Evolutionary conservation across 2,888 invertebrate genomes (phyloP).

Genomic region (Iphiclides podalirius): DNA sequence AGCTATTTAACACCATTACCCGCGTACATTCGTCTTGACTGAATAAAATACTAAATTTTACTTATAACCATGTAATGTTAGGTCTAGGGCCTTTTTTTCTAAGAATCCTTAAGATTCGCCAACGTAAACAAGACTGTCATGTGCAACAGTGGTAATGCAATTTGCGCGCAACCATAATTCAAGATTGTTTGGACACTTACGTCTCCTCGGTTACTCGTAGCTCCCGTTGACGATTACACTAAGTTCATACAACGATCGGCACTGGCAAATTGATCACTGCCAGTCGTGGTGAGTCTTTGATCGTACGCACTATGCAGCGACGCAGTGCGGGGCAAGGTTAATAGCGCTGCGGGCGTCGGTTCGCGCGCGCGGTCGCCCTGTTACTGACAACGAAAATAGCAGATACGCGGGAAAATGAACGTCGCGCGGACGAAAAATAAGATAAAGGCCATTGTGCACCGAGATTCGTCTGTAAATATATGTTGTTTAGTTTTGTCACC

Average conservation of each 20-base stretch:
- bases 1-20: no score
- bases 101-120: slow-evolving; percentile 43
- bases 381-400: slow-evolving; percentile 61
- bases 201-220: not conserved
- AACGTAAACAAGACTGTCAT: slow-evolving; percentile 55
- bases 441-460: slow-evolving; percentile 38
- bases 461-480: not conserved
- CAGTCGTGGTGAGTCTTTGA: not conserved
- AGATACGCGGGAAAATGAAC: slow-evolving; percentile 50
- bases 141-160: slow-evolving; percentile 27
- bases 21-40: no score
- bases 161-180: slow-evolving; percentile 8
- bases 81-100: no score
- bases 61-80: no score
- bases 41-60: no score
- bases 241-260: not conserved
- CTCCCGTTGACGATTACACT: not conserved
- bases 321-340: slow-evolving; percentile 18
- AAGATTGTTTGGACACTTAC: slow-evolving; percentile 15
- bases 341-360: slow-evolving; percentile 40
- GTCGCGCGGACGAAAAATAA: slow-evolving; percentile 35
- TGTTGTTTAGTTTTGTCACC: no score
- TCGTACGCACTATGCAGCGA: slow-evolving; percentile 1
- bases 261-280: slow-evolving; percentile 8
- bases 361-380: slow-evolving; percentile 43